Evolutionary conservation across 92 coral and sea anemone genomes (phyloP), one percentile per base, ranked within the genome.

Genomic region (Nematostella vectensis): DNA sequence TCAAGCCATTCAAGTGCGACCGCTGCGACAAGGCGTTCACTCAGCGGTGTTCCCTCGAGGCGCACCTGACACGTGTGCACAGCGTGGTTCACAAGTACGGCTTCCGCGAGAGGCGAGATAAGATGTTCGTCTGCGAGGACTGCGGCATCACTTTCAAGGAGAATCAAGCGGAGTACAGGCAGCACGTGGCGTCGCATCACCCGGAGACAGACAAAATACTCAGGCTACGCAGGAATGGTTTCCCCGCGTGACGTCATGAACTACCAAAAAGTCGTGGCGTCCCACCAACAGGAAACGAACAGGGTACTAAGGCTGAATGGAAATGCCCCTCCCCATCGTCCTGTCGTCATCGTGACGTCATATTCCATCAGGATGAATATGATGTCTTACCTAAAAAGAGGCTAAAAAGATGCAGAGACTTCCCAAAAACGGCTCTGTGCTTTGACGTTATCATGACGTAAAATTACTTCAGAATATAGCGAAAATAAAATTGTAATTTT

Each of bases 11-110:
- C 44, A 87, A 82, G 62, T 91, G 98, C 50, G 74, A 77, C 36
- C 67, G 54, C 42, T 91, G 98, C 57, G 98, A 91, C 43, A 91
- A 91, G 77, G 75, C 93, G 9, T 91, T 91, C 47, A 91, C 98
- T 11, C 98, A 91, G 65, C 88, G 98, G 8, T 91, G 98, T 36
- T 91, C 98, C 1, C 49, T 91, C 70, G 98, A 91, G 58, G 98
- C 98, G 24, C 98, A 91, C 56, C 78, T 74, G 54, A 78, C 98
- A 44, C 88, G 98, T 37, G 95, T 91, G 17, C 98, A 91, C 61
- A 85, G 93, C 47, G 67, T 91, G n/a, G 78, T 87, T 31, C 89
- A 87, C 45, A 72, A 87, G 79, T 91, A 77, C 61, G 98, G 98
- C 40, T 91, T 91, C 76, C 98, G 98, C 17, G 98, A 91, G 69